Conservation (phyloP, 92 coral and sea anemone genomes). For the Zoanthus solanderi region DNA sequence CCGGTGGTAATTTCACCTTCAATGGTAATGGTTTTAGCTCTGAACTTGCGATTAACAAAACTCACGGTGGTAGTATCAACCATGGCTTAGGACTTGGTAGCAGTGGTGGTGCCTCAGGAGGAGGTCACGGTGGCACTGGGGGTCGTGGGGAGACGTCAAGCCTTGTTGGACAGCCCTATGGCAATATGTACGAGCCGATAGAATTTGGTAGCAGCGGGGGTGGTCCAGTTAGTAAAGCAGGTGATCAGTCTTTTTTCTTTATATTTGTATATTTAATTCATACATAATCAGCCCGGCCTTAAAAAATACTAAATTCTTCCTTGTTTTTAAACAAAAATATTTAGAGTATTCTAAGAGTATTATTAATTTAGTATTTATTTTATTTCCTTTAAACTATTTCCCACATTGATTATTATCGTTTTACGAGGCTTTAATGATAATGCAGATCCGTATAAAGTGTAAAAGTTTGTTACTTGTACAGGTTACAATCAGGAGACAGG, state of each 20-base stretch:
- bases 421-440: no score
- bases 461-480: no score
- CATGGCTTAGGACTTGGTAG: slow-evolving; percentile 71
- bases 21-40: slow-evolving; percentile 66
- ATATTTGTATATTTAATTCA: no score
- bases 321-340: no score
- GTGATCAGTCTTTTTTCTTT: slow-evolving; percentile 15
- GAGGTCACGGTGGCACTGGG: slow-evolving; percentile 83
- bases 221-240: slow-evolving; percentile 64
- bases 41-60: slow-evolving; percentile 58
- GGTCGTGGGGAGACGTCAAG: slow-evolving; percentile 62
- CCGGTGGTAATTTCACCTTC: slow-evolving; percentile 65
- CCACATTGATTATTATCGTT: no score
- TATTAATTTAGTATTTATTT: no score
- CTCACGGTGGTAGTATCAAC: slow-evolving; percentile 64
- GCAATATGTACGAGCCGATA: slow-evolving; percentile 74
- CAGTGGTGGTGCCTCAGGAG: slow-evolving; percentile 74
- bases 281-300: no score
- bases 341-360: no score
- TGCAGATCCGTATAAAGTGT: no score
- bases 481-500: no score
- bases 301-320: no score
- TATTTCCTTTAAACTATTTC: no score
- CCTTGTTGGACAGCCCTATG: slow-evolving; percentile 70
- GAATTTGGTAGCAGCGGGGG: slow-evolving; percentile 86